Conservation (phyloP, 2,113 vertebrate genomes). For the Nannobrachium achirus region DNA sequence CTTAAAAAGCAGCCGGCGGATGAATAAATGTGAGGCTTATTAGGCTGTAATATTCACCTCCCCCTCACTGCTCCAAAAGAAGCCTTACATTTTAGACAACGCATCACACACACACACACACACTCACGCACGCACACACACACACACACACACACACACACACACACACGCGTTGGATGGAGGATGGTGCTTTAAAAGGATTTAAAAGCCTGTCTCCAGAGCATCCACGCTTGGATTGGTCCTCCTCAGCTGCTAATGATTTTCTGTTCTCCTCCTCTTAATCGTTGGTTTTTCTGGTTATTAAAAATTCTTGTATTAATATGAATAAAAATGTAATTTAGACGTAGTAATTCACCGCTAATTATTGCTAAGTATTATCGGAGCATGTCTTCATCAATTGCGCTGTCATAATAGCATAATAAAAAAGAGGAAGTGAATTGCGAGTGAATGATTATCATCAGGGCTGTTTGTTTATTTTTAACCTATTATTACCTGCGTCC, state of each 20-base stretch:
- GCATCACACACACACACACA: not conserved
- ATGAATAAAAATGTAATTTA: constrained; percentile 17
- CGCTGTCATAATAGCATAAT: constrained; percentile 59
- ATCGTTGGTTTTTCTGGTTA: constrained; percentile 5
- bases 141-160: not conserved
- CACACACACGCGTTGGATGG: not conserved
- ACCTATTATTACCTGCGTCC: too few species aligned
- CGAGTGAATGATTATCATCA: constrained; percentile 38
- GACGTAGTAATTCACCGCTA: constrained; percentile 36
- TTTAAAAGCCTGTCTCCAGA: too few species aligned
- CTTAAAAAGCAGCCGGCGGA: not conserved
- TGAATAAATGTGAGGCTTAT: constrained; percentile 16
- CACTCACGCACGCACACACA: not conserved
- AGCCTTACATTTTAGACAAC: not conserved
- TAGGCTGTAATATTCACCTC: not conserved
- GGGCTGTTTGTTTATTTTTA: too few species aligned
- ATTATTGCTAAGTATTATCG: constrained; percentile 54
- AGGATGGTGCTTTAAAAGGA: too few species aligned
- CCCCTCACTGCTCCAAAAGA: not conserved
- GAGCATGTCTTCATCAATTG: constrained; percentile 32
- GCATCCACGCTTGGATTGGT: too few species aligned
- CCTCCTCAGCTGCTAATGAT: too few species aligned
- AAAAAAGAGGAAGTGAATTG: constrained; percentile 36
- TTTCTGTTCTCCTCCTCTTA: not conserved
- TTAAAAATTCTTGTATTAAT: constrained; percentile 6